A percentile compares a stretch with the other conserved stretches of the same genome.
These are phyloP conservation scores for Gymnocephalus cernua DNA, from an alignment of 2,113 vertebrate species.

Conservation along the genomic window DNA sequence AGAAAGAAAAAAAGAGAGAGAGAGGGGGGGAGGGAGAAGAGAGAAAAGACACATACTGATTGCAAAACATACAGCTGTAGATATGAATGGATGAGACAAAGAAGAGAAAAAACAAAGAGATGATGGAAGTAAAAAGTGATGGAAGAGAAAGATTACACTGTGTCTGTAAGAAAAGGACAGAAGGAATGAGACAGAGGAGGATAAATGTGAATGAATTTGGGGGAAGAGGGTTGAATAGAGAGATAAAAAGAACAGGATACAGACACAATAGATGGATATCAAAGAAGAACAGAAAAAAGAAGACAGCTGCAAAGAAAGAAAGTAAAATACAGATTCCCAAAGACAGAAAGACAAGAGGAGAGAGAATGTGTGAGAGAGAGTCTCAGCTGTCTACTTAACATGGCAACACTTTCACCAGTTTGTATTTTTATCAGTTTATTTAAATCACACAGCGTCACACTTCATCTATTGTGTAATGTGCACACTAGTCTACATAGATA, in stretches of 20 bases:
- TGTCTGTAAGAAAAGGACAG: neutral
- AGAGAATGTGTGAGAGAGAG: neutral
- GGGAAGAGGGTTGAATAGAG: neutral
- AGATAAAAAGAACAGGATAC: neutral
- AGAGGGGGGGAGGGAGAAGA: neutral
- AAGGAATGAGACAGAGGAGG: neutral
- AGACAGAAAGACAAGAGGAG: neutral
- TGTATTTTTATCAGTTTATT: conserved; percentile 64
- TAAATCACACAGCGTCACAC: conserved; percentile 35
- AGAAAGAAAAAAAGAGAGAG: neutral
- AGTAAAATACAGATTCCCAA: neutral
- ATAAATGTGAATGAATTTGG: neutral
- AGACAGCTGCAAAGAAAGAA: conserved; percentile 14
- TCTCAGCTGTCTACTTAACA: conserved; percentile 8
- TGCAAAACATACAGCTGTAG: neutral
- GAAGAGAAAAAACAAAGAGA: neutral
- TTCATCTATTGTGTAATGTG: conserved; percentile 35
- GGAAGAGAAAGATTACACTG: neutral
- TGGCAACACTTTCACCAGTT: conserved; percentile 46
- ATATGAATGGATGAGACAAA: neutral
- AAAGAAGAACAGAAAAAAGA: neutral
- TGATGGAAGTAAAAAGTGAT: conserved; percentile 4
- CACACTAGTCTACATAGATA: conserved; percentile 27
- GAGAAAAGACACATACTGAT: neutral
- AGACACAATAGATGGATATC: neutral